These are phyloP conservation scores for Gracilinanus agilis DNA, from an alignment of 2,113 vertebrate species.

Conservation along the genomic window DNA sequence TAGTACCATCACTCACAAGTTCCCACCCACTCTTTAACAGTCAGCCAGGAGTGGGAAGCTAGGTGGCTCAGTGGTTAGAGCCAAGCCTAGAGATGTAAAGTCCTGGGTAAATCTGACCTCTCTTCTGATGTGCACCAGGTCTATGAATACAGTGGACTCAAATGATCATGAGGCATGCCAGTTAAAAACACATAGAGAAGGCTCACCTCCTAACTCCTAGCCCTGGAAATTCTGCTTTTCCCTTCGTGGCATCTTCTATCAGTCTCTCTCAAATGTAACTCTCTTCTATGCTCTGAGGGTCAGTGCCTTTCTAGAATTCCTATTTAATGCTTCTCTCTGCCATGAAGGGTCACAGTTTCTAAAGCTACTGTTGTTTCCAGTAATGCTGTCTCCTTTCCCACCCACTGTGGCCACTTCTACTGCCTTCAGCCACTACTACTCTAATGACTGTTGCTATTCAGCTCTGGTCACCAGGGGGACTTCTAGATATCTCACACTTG, in stretches of 20 bases:
- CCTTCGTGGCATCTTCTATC: neutral
- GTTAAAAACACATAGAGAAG: neutral
- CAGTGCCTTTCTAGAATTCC: neutral
- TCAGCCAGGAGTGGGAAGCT: neutral
- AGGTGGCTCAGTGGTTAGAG: no score
- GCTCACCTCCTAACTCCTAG: neutral
- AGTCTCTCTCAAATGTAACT: neutral
- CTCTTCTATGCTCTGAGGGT: neutral
- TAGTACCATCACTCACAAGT: neutral
- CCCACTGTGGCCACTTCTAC: neutral
- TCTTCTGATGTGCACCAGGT: neutral
- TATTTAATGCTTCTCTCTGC: neutral
- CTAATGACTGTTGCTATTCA: no score
- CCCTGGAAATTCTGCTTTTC: neutral
- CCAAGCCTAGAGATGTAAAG: no score
- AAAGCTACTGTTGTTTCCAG: neutral
- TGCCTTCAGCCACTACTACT: neutral
- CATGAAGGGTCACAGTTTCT: neutral
- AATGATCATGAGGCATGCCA: neutral
- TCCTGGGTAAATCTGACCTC: neutral
- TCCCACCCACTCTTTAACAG: neutral
- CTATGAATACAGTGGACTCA: neutral
- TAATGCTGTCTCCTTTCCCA: neutral
- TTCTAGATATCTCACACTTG: no score
- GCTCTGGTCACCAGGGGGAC: no score